These are phyloP conservation scores for Arnoldichthys spilopterus DNA, from an alignment of 2,797 vertebrate species.

Conservation along the genomic window DNA sequence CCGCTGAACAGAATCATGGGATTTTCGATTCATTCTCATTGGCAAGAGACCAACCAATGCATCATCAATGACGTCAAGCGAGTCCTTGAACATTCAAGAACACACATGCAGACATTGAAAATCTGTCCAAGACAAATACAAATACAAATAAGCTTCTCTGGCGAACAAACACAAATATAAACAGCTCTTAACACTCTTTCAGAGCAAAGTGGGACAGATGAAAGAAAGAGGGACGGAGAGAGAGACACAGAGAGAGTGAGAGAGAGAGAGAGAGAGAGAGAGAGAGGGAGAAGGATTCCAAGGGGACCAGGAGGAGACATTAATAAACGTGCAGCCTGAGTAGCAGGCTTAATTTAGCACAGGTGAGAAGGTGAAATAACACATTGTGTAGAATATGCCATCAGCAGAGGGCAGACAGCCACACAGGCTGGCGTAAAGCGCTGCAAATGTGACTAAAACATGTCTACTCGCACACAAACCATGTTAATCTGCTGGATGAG, in stretches of 20 bases:
- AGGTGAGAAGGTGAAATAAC: conserved; percentile 45
- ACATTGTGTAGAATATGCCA: conserved; percentile 33
- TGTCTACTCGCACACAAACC: conserved; percentile 33
- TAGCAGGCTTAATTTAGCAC: conserved; percentile 52
- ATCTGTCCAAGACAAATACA: not conserved
- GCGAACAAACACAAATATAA: not conserved
- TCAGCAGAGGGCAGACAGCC: conserved; percentile 32
- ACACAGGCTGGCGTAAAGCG: conserved; percentile 19
- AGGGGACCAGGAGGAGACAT: conserved; percentile 35
- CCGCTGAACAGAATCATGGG: not conserved
- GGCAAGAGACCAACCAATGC: not conserved
- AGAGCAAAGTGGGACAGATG: conserved; percentile 21
- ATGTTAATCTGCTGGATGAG: conserved; percentile 51
- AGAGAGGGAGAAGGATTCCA: conserved; percentile 8
- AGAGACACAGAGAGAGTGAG: conserved; percentile 15
- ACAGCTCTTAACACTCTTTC: not conserved
- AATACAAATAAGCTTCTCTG: not conserved
- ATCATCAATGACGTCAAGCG: not conserved
- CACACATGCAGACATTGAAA: not conserved
- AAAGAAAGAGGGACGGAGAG: conserved; percentile 3
- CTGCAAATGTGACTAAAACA: conserved; percentile 53
- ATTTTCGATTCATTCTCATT: not conserved
- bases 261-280: conserved; percentile 12
- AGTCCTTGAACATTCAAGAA: no score
- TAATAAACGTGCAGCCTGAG: conserved; percentile 51